A percentile compares a stretch with the other conserved stretches of the same genome.
phyloP scores from a whole-genome alignment of 2,113 vertebrate genomes.

The Tenrec ecaudatus region DNA sequence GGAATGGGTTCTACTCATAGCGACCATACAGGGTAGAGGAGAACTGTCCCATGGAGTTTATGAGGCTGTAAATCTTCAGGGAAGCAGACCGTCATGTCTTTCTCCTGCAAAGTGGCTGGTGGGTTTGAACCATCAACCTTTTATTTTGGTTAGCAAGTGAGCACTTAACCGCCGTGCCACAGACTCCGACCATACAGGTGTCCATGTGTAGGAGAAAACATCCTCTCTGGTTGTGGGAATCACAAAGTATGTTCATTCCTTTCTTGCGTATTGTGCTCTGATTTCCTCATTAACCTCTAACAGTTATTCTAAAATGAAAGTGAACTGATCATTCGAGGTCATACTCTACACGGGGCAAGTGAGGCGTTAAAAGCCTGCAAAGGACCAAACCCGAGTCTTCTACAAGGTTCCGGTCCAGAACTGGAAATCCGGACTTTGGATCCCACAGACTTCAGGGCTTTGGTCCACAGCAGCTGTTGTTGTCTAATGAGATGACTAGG shows the following conservation, averaged over 20 bases:
- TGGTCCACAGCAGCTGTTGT: conserved; percentile 4
- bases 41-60: background rate
- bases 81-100: background rate
- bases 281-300: conserved; percentile 44
- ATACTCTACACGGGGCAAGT: background rate
- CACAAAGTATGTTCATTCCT: conserved; percentile 24
- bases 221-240: background rate
- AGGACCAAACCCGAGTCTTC: background rate
- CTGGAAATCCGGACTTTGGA: conserved; percentile 6
- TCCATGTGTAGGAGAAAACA: background rate
- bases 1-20: background rate
- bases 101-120: background rate
- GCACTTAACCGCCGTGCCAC: background rate
- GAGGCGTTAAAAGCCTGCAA: background rate
- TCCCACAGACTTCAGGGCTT: background rate
- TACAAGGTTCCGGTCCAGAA: too few relatives aligned
- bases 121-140: background rate
- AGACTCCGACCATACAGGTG: background rate
- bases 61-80: background rate
- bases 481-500: conserved; percentile 71
- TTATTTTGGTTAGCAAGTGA: background rate
- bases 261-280: conserved; percentile 30
- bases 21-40: background rate
- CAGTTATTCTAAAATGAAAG: conserved; percentile 52
- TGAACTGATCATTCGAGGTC: conserved; percentile 31